Evolutionary conservation across 2,113 vertebrate genomes (phyloP).

Genomic region (Phasianus colchicus): DNA sequence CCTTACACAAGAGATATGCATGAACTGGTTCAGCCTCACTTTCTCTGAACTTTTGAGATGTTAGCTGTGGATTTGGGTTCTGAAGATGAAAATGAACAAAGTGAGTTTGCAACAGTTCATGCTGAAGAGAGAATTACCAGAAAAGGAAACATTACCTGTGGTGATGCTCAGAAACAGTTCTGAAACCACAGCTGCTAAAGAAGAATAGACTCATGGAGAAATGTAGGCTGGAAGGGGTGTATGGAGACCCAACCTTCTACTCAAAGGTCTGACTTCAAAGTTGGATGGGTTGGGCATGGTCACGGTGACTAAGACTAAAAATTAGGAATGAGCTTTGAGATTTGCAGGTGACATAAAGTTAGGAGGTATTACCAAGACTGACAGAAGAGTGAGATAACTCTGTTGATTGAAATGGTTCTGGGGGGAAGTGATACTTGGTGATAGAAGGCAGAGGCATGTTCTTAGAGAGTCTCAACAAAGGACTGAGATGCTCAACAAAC

Average conservation of each 20-base stretch:
- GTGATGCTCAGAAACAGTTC: not conserved
- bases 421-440: not conserved
- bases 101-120: not conserved
- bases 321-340: not conserved
- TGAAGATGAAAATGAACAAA: not conserved
- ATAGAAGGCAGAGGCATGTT: not conserved
- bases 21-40: not conserved
- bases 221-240: not conserved
- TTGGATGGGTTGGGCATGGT: not conserved
- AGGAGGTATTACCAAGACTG: not conserved
- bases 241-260: not conserved
- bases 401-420: not conserved
- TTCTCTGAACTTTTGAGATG: not conserved
- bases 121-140: not conserved
- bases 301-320: not conserved
- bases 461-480: not conserved
- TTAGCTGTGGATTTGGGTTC: not conserved
- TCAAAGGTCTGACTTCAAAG: not conserved
- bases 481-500: not conserved
- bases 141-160: not conserved
- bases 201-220: not conserved
- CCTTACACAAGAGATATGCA: not conserved
- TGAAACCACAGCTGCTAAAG: not conserved
- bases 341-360: not conserved
- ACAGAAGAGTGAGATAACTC: not conserved